Conservation (phyloP, 1,140 invertebrate genomes). For the Drosophila mojavensis region DNA sequence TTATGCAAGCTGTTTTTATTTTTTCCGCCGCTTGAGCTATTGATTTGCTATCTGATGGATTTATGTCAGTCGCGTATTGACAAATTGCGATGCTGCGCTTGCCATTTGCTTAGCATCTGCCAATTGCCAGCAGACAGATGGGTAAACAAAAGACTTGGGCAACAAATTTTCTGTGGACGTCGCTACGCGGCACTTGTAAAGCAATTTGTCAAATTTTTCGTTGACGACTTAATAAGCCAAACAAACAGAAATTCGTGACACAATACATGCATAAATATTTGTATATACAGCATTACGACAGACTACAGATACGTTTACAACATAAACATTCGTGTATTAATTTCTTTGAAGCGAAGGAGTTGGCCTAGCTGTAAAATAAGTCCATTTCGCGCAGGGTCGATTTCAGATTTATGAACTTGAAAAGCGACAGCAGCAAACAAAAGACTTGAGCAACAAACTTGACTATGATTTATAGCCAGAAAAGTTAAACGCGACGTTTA, state of each 20-base stretch:
- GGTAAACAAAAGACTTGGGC: slow-evolving; percentile 49
- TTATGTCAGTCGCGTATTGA: slow-evolving; percentile 71
- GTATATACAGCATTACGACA: slow-evolving; percentile 29
- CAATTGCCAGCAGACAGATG: slow-evolving; percentile 46
- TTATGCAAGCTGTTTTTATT: slow-evolving; percentile 57
- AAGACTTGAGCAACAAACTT: slow-evolving; percentile 56
- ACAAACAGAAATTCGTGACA: slow-evolving; percentile 42
- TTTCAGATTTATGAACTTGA: slow-evolving; percentile 73
- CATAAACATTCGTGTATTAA: slow-evolving; percentile 24
- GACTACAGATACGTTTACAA: not conserved
- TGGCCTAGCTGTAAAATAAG: slow-evolving; percentile 24
- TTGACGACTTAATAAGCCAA: slow-evolving; percentile 54
- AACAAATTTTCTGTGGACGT: slow-evolving; percentile 27
- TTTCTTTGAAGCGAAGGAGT: slow-evolving; percentile 9
- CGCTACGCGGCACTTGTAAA: slow-evolving; percentile 32
- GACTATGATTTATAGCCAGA: slow-evolving; percentile 65
- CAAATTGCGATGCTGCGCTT: slow-evolving; percentile 59
- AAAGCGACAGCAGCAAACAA: slow-evolving; percentile 47
- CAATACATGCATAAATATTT: slow-evolving; percentile 14
- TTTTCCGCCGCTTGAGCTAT: slow-evolving; percentile 28
- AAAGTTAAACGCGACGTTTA: slow-evolving; percentile 30
- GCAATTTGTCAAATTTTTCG: slow-evolving; percentile 44
- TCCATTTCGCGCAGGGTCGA: slow-evolving; percentile 39
- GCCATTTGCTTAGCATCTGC: slow-evolving; percentile 43
- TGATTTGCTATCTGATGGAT: slow-evolving; percentile 70